Evolutionary conservation across 2,113 vertebrate species (phyloP), one percentile per base, ranked within the genome.

Genomic region (Axis porcinus): DNA sequence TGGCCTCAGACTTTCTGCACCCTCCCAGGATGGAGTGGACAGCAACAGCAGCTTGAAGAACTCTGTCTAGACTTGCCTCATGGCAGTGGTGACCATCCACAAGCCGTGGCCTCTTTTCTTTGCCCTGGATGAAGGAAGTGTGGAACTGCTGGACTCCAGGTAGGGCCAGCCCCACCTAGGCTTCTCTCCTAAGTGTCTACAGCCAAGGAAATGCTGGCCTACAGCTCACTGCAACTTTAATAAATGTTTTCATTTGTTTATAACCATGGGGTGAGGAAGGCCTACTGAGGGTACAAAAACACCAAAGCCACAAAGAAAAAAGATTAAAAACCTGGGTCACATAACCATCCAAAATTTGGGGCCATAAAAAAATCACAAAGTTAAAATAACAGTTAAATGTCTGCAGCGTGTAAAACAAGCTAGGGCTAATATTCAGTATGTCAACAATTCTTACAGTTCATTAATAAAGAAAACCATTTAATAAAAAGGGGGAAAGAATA

Each of bases 321-420:
- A 76, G 19, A 79, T 13, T 47, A 36, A 96, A 97, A 89, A 10
- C 14, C 21, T 78, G 19, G n/a, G n/a, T 12, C 52, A 81, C 15
- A 50, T 15, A 30, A 21, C 10, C 76, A 76, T 76, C 15, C 36
- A 79, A 84, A 93, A 40, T 89, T 84, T 28, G 89, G 55, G 93
- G 52, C 36, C 86, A 70, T 52, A 43, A 84, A 79, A 62, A 27
- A 60, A 64, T 58, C n/a, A 76, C 33, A 89, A 96, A 36, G 7
- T 60, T 33, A 86, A 90, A 95, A 40, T 25, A 33, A 67, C 40
- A 81, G 45, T 87, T 45, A 79, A 89, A 92, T 62, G 84, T 50
- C 47, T 79, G 70, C 70, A 76, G 70, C 23, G 14, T 43, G 23
- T 43, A 40, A 40, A 70, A 43, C 7, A 30, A 17, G 33, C 30